Conservation (phyloP, 2,113 vertebrate species). For the Phaethon lepturus region DNA sequence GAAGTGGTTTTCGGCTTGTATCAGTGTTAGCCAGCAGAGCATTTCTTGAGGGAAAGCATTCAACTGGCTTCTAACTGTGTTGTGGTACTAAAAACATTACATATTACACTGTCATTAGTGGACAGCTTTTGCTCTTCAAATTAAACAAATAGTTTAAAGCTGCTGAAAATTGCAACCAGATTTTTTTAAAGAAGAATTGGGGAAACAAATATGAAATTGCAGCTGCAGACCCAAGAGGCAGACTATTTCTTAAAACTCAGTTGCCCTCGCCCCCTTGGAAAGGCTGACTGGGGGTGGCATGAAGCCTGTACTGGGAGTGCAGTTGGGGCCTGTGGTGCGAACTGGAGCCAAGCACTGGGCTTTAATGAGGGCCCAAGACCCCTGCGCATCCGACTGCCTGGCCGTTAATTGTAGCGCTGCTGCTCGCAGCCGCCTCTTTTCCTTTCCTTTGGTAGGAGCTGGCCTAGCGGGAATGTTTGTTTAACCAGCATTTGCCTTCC, state of each 20-base stretch:
- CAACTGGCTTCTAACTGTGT: neutral
- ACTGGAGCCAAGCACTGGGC: neutral
- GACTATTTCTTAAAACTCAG: neutral
- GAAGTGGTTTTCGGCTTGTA: neutral
- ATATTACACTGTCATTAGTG: neutral
- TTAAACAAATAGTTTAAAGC: neutral
- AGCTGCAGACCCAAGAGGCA: neutral
- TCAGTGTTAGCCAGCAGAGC: neutral
- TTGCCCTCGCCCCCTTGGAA: neutral
- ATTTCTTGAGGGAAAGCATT: neutral
- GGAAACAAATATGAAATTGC: neutral
- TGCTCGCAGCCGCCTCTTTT: neutral
- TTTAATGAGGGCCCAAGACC: neutral
- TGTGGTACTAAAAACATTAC: neutral
- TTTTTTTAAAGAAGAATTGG: neutral
- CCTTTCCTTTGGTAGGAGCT: neutral
- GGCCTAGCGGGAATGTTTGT: neutral
- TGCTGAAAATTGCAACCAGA: constrained; percentile 1
- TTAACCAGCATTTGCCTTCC: neutral
- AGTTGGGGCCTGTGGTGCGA: neutral
- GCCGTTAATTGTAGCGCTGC: accelerated
- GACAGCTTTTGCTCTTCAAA: neutral
- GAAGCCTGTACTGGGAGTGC: neutral
- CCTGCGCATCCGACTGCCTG: accelerated
- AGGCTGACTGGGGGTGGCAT: neutral